Percentiles rank a stretch among this genome's conserved stretches.
These are phyloP conservation scores for Diorhabda carinulata DNA, from an alignment of 1,140 invertebrate species.

Conservation along the genomic window DNA sequence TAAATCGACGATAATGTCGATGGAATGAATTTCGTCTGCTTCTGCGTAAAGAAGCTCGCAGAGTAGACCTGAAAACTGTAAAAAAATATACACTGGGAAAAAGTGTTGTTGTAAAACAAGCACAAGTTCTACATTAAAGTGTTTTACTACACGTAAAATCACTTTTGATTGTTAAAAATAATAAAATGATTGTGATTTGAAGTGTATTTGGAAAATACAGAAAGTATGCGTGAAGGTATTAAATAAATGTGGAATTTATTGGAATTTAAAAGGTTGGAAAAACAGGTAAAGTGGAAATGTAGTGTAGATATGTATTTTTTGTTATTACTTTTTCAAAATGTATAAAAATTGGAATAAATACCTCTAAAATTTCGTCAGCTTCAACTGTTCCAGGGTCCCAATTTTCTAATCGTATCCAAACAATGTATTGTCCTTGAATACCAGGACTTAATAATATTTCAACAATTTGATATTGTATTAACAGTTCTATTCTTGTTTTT, in stretches of 20 bases:
- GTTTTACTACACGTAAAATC: not conserved
- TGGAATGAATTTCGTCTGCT: constrained; percentile 10
- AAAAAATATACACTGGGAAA: not conserved
- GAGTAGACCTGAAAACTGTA: constrained; percentile 17
- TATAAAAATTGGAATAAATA: not conserved
- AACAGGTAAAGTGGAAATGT: too few relatives aligned
- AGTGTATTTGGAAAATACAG: not conserved
- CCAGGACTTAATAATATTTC: constrained; percentile 9
- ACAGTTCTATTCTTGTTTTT: constrained; percentile 10
- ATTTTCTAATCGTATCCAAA: constrained; percentile 20
- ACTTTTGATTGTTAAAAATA: not conserved
- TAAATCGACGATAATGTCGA: constrained; percentile 20
- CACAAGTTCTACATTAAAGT: not conserved
- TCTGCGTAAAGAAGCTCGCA: constrained; percentile 18
- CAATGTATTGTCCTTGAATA: constrained; percentile 11
- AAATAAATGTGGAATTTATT: not conserved
- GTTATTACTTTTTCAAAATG: not conserved
- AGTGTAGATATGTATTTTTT: too few relatives aligned
- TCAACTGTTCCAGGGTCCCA: constrained; percentile 12
- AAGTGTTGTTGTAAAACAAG: not conserved
- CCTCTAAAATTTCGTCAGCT: constrained; percentile 17
- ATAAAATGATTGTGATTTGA: not conserved
- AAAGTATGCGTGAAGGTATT: not conserved
- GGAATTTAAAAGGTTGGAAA: not conserved
- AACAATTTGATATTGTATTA: constrained; percentile 9